Percentiles rank a stretch among this genome's conserved stretches.
Conservation (phyloP, 92 coral and sea anemone species). For the Palythoa grandis region DNA sequence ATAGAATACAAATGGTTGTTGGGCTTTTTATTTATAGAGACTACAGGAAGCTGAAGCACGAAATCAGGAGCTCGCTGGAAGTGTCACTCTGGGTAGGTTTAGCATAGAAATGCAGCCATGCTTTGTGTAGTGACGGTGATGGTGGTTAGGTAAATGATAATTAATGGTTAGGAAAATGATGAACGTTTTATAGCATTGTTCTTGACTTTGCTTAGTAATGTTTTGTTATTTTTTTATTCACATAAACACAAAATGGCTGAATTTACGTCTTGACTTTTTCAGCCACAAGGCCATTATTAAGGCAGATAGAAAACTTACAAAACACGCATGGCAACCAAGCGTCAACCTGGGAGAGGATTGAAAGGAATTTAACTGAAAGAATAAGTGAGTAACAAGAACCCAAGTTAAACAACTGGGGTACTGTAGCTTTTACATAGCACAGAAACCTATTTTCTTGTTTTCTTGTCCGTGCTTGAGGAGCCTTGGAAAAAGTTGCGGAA, state of each 20-base stretch:
- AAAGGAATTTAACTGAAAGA: conserved; percentile 90
- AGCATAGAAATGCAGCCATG: neutral
- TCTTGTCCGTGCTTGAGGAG: too few species aligned
- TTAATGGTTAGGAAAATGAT: neutral
- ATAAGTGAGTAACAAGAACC: conserved; percentile 66
- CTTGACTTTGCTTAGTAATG: too few species aligned
- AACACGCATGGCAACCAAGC: conserved; percentile 93
- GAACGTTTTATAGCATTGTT: neutral
- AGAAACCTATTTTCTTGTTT: too few species aligned
- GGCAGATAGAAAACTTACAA: conserved; percentile 97
- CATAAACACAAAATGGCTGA: neutral
- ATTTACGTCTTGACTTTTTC: conserved; percentile 22
- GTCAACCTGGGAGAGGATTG: conserved; percentile 94
- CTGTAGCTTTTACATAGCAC: too few species aligned
- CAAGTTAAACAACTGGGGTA: neutral
- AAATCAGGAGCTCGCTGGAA: conserved; percentile 86
- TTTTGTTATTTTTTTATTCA: too few species aligned
- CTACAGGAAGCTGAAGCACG: conserved; percentile 92
- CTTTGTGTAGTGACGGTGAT: neutral
- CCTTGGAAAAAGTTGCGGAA: too few species aligned
- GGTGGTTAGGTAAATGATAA: neutral
- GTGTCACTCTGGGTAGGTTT: conserved; percentile 81
- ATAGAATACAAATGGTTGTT: neutral
- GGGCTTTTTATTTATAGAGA: conserved; percentile 54
- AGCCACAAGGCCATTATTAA: conserved; percentile 96